These are phyloP conservation scores for Sandelia bainsii DNA, from an alignment of 2,797 vertebrate genomes.

Conservation along the genomic window DNA sequence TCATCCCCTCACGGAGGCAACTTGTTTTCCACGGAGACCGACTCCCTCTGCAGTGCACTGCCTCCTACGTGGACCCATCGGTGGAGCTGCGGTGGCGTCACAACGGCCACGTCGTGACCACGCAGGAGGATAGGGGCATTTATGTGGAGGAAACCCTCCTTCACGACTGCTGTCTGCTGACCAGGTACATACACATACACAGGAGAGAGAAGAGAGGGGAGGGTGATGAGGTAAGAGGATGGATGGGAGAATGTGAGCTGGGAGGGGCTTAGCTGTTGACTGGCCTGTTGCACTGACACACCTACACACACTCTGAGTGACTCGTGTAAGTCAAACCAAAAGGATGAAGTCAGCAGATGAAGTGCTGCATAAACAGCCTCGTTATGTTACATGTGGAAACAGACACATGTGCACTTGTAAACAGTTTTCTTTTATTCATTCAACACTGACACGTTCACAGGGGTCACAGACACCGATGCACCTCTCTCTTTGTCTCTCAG, in stretches of 20 bases:
- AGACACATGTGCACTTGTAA: background rate
- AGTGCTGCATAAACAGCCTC: slow-evolving; percentile 7
- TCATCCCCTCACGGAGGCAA: slow-evolving; percentile 93
- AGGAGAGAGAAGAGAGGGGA: background rate
- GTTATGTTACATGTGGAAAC: background rate
- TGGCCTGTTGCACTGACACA: slow-evolving; percentile 22
- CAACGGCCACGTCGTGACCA: slow-evolving; percentile 79
- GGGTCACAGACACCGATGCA: slow-evolving; percentile 11
- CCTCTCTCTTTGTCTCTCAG: slow-evolving; percentile 12
- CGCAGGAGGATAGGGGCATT: slow-evolving; percentile 86
- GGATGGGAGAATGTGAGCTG: slow-evolving; percentile 7
- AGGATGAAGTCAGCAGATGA: slow-evolving; percentile 27
- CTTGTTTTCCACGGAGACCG: slow-evolving; percentile 92
- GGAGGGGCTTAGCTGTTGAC: slow-evolving; percentile 34
- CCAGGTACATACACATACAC: slow-evolving; percentile 82
- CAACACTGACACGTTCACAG: background rate
- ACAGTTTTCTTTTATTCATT: slow-evolving; percentile 5
- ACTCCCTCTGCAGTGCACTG: slow-evolving; percentile 91
- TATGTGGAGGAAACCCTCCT: slow-evolving; percentile 91
- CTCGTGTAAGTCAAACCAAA: background rate
- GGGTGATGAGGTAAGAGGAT: background rate
- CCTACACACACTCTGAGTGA: slow-evolving; percentile 3
- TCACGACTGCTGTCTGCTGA: slow-evolving; percentile 93
- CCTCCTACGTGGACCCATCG: slow-evolving; percentile 86
- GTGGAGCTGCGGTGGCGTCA: slow-evolving; percentile 89